Percentiles rank a stretch among this genome's conserved stretches.
phyloP scores from a whole-genome alignment of 2,113 vertebrate genomes.

The Onychorhynchus coronatus region DNA sequence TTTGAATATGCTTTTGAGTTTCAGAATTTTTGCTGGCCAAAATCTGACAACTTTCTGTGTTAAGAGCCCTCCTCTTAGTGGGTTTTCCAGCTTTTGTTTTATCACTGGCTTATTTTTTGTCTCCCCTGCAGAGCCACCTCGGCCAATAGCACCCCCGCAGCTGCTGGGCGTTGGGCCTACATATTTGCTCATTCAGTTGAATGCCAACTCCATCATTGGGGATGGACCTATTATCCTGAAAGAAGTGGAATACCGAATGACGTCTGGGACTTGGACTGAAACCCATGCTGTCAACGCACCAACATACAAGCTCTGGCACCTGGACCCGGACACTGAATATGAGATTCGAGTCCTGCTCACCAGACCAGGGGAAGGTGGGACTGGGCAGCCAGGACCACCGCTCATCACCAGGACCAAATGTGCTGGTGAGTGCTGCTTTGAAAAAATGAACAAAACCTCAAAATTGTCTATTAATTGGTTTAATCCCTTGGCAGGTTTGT shows the following conservation, averaged over 20 bases:
- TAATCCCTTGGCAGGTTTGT: not conserved
- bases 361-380: slow-evolving; percentile 93
- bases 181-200: slow-evolving; percentile 94
- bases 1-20: not conserved
- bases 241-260: slow-evolving; percentile 98
- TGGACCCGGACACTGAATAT: slow-evolving; percentile 96
- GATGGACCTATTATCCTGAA: slow-evolving; percentile 97
- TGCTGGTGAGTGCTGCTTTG: slow-evolving; percentile 80
- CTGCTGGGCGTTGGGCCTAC: slow-evolving; percentile 93
- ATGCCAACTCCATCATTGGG: slow-evolving; percentile 97
- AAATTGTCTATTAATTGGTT: not conserved
- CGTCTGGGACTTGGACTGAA: slow-evolving; percentile 93
- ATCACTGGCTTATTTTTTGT: not conserved
- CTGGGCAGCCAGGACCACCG: slow-evolving; percentile 88
- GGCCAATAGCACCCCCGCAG: slow-evolving; percentile 95
- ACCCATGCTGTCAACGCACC: slow-evolving; percentile 96
- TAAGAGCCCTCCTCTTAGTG: not conserved
- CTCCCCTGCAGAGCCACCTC: slow-evolving; percentile 84
- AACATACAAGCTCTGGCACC: slow-evolving; percentile 96
- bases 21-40: not conserved
- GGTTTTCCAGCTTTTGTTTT: not conserved
- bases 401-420: slow-evolving; percentile 97
- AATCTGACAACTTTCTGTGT: not conserved
- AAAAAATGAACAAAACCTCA: rapidly evolving
- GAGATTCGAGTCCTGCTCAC: slow-evolving; percentile 95